phyloP scores from a whole-genome alignment of 2,888 invertebrate species.

The Coleophora flavipennella region DNA sequence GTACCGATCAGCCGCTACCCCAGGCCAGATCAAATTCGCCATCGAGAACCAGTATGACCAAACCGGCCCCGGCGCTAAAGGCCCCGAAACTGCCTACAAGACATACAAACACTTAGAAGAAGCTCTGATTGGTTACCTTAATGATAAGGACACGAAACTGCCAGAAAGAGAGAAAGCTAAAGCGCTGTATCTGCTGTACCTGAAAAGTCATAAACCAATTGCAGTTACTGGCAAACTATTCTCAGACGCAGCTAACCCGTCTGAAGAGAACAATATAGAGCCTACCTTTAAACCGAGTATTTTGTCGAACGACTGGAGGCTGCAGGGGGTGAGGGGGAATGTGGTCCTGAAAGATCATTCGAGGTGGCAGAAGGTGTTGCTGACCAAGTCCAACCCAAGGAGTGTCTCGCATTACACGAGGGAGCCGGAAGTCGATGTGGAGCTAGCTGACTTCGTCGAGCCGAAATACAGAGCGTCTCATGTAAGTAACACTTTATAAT shows the following conservation, averaged over 20 bases:
- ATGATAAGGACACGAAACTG: conserved; percentile 55
- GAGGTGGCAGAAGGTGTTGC: conserved; percentile 25
- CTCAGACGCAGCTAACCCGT: background rate
- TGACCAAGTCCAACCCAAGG: conserved; percentile 26
- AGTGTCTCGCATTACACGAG: conserved; percentile 30
- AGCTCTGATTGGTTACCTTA: conserved; percentile 42
- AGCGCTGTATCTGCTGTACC: conserved; percentile 28
- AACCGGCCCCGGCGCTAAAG: conserved; percentile 57
- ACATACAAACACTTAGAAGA: conserved; percentile 50
- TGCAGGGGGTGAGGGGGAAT: background rate
- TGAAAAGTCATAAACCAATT: conserved; percentile 3
- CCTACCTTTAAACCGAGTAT: background rate
- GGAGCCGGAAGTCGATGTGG: conserved; percentile 12
- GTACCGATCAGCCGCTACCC: conserved; percentile 40
- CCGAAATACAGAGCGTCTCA: too few species aligned
- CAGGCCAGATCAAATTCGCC: conserved; percentile 53
- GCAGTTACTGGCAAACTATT: background rate
- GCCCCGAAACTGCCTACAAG: conserved; percentile 42
- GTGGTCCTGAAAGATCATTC: conserved; percentile 17
- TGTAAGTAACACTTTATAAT: too few species aligned
- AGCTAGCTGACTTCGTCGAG: too few species aligned
- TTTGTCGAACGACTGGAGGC: background rate
- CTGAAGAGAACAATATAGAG: background rate
- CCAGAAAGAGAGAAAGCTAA: conserved; percentile 40
- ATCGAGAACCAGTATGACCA: conserved; percentile 59